Evolutionary conservation across 2,888 invertebrate species (phyloP), one percentile per base, ranked within the genome.

Genomic region (Blastobasis lacticolella): DNA sequence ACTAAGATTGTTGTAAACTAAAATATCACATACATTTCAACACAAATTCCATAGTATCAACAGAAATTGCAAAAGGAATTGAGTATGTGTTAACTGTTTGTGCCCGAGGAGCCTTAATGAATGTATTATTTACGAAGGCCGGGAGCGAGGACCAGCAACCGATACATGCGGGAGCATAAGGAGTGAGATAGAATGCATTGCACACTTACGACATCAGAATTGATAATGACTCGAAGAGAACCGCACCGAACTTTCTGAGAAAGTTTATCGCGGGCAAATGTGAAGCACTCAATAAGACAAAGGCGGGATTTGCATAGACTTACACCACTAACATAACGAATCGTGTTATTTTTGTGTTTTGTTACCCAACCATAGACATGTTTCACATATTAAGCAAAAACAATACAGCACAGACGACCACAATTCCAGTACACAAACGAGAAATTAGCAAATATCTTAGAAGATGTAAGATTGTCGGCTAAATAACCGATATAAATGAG

Each of bases 51-150:
- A 48, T 36, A 40, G 41, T 41, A 8, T 51, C 49, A 45, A 37
- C 38, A 41, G 45, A 48, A 41, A 46, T 23, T 41, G 5, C 42
- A 52, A 50, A 54, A 37, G 47, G 57, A 48, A 57, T 54, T 58
- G 54, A 59, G 48, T 57, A 53, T 56, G 52, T 55, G 56, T 57
- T 61, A 52, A 61, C 65, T 63, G 62, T 64, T 62, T 64, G 69
- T 71, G 54, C 54, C 60, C 57, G 60, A 63, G 59, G 23, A 23
- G 3, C 23, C 64, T 71, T 64, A 72, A 68, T 73, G 59, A 69
- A 74, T 74, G 61, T 69, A 70, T 66, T 70, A 71, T 74, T 73
- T 64, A 72, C 62, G 61, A 54, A 62, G 59, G 54, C 62, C 64
- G 60, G 59, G 65, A 57, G 56, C 56, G 53, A 58, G 57, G 57